Conservation (phyloP, 2,797 vertebrate genomes). For the Nasua narica region DNA sequence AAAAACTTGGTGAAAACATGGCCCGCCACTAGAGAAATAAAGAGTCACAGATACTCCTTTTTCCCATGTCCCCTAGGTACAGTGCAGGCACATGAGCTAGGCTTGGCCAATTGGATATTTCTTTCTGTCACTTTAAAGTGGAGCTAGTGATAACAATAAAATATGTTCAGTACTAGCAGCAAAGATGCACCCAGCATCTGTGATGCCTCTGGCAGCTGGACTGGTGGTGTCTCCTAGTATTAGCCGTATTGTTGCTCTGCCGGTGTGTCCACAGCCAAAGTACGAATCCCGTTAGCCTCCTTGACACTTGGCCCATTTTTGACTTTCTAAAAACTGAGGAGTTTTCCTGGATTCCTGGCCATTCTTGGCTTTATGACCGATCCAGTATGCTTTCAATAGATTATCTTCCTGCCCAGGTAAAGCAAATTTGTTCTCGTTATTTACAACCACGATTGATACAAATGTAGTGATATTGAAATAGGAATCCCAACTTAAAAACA, state of each 20-base stretch:
- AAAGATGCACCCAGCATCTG: rapidly evolving
- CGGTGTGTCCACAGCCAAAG: rapidly evolving
- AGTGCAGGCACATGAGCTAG: rapidly evolving
- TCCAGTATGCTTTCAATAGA: background rate
- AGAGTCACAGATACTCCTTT: background rate
- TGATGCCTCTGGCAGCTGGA: too few relatives aligned
- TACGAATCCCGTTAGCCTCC: background rate
- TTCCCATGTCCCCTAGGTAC: rapidly evolving
- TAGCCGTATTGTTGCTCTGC: background rate
- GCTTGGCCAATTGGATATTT: background rate
- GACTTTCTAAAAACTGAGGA: background rate
- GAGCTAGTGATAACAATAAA: background rate
- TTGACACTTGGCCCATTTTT: background rate
- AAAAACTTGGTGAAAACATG: background rate
- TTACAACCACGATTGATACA: background rate
- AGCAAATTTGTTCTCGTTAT: background rate
- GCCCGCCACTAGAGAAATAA: background rate
- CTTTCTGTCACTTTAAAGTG: background rate
- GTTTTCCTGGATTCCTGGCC: background rate
- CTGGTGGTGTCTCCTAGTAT: background rate
- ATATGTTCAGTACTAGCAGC: too few relatives aligned
- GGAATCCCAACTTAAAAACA: background rate
- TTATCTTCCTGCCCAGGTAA: background rate
- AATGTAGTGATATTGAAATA: background rate
- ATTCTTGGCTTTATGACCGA: background rate